A percentile compares a stretch with the other conserved stretches of the same genome.
These are phyloP conservation scores for Catonia carolina DNA, from an alignment of 2,888 invertebrate genomes.

Conservation along the genomic window DNA sequence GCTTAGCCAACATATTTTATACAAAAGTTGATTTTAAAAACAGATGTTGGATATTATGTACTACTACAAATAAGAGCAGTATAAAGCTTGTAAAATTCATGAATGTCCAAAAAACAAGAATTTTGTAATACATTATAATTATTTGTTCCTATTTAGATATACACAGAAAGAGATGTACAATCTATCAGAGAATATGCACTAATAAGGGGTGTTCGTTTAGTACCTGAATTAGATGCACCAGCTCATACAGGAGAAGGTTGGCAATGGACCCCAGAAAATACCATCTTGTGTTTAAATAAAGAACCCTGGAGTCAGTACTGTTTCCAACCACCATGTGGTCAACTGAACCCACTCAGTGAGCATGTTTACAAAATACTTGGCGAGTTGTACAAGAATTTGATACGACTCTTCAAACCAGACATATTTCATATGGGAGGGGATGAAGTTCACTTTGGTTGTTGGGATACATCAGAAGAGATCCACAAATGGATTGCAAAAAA, in stretches of 20 bases:
- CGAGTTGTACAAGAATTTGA: slow-evolving; percentile 43
- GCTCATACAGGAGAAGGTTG: slow-evolving; percentile 73
- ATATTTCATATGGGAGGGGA: slow-evolving; percentile 78
- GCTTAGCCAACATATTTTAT: too few species aligned
- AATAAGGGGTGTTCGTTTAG: slow-evolving; percentile 70
- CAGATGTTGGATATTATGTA: too few species aligned
- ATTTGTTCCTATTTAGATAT: slow-evolving; percentile 40
- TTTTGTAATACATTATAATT: background rate
- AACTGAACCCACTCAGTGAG: slow-evolving; percentile 69
- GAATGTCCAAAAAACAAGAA: too few species aligned
- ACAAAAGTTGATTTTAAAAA: too few species aligned
- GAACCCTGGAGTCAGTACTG: slow-evolving; percentile 66
- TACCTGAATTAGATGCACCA: slow-evolving; percentile 86
- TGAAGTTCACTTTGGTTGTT: slow-evolving; percentile 53
- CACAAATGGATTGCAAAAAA: too few species aligned
- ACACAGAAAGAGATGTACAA: slow-evolving; percentile 42
- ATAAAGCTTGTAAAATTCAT: too few species aligned
- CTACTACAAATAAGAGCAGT: too few species aligned
- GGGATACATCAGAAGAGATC: slow-evolving; percentile 48
- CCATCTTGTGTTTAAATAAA: slow-evolving; percentile 56
- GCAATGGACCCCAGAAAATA: slow-evolving; percentile 50
- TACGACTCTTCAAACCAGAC: slow-evolving; percentile 35
- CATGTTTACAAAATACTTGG: slow-evolving; percentile 59
- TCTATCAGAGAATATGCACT: slow-evolving; percentile 60
- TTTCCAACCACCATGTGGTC: slow-evolving; percentile 77